Evolutionary conservation across 2,113 vertebrate genomes (phyloP), one percentile per base, ranked within the genome.

Genomic region (Conger conger): DNA sequence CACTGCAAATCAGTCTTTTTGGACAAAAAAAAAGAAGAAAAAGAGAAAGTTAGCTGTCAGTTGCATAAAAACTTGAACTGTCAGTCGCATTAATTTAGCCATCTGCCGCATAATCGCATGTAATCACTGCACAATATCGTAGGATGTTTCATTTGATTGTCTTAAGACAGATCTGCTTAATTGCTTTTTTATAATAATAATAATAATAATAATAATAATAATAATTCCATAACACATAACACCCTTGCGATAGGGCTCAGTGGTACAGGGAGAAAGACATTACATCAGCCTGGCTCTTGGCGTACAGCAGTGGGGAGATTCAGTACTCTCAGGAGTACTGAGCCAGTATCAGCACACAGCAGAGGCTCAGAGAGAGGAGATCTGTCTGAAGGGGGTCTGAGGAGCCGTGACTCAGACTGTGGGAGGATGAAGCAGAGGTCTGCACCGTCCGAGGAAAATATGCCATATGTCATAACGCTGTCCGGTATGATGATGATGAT

Each of bases 31-130:
- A 57, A 15, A 57, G 17, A 57, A 15, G 17, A 20, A 57, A 57
- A 57, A 20, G 7, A n/a, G n/a, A 73, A 33, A n/a, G 9, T 2
- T 23, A 73, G n/a, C 68, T 73, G 68, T 73, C 68, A 33, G 27
- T 73, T 13, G n/a, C 68, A 73, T 73, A 33, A 73, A 73, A 73
- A 73, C 68, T 73, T 8, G 68, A 73, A 73, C 68, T 73, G 68
- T 73, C 68, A 73, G 68, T 33, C 15, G 68, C 68, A 73, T 73
- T 73, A 33, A 73, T 73, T 73, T 73, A 73, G 68, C 68, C 68
- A 73, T 73, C 68, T 73, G 68, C 33, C 68, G n/a, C 68, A 73
- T 73, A 73, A 73, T 73, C 27, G 33, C 68, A 73, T n/a, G 33
- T 73, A 73, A 73, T 73, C 27, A 30, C 27, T 17, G 68, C 68